These are phyloP conservation scores for Sciurus niger DNA, from an alignment of 2,113 vertebrate species.

Conservation along the genomic window DNA sequence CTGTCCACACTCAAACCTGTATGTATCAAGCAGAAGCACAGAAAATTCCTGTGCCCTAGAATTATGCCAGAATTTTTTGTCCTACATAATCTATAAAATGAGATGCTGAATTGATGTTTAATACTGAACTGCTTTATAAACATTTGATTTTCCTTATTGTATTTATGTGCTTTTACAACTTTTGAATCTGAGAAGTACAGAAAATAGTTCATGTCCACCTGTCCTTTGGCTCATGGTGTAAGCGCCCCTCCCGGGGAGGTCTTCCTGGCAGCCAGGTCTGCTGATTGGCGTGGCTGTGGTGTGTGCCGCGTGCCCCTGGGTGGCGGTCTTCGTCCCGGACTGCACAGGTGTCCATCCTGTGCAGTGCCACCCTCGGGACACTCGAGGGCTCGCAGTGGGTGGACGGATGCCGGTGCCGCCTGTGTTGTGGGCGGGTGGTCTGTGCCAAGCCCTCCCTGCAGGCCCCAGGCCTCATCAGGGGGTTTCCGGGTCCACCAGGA, in stretches of 20 bases:
- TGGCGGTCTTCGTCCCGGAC: fast-evolving
- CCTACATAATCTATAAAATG: not conserved
- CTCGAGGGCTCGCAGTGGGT: not conserved
- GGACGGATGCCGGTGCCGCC: not conserved
- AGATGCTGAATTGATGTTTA: not conserved
- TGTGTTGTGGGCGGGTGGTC: not conserved
- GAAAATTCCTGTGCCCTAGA: not conserved
- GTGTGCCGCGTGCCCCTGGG: fast-evolving
- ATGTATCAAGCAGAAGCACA: not conserved
- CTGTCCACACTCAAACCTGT: not conserved
- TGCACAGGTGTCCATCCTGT: no score
- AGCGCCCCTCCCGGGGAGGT: not conserved
- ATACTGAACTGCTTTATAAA: not conserved
- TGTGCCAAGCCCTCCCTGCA: no score
- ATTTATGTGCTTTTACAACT: not conserved
- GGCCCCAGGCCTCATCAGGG: no score
- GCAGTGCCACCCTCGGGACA: not conserved
- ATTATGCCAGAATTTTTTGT: not conserved
- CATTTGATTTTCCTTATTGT: not conserved
- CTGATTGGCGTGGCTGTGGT: no score
- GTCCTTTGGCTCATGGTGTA: not conserved
- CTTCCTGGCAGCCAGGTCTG: no score
- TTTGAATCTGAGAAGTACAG: not conserved
- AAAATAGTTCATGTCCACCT: not conserved
- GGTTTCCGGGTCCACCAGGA: no score